Conservation (phyloP, 1,140 invertebrate species). For the Drosophila leontia region DNA sequence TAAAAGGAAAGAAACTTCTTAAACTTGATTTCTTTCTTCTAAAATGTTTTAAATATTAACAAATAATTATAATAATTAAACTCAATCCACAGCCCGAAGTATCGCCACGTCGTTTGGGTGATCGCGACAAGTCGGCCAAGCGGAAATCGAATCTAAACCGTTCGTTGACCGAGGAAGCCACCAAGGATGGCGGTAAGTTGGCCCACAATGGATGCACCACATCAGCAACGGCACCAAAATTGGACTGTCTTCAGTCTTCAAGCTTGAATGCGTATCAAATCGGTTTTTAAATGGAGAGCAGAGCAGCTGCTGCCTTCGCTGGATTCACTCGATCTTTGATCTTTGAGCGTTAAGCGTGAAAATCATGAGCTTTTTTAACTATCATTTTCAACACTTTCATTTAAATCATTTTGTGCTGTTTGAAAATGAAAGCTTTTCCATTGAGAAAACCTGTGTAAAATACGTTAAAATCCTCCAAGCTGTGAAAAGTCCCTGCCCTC, state of each 20-base stretch:
- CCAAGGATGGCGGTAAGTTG: slow-evolving; percentile 84
- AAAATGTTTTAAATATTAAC: background rate
- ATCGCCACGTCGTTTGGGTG: slow-evolving; percentile 72
- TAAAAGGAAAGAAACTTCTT: background rate
- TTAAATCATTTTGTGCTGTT: slow-evolving; percentile 53
- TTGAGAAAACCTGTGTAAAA: slow-evolving; percentile 60
- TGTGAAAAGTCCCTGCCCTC: slow-evolving; percentile 15
- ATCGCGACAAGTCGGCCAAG: slow-evolving; percentile 88
- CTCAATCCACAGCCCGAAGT: slow-evolving; percentile 48
- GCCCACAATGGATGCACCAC: slow-evolving; percentile 25
- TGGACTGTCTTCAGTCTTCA: slow-evolving; percentile 56
- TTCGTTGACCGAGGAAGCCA: slow-evolving; percentile 87
- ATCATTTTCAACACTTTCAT: slow-evolving; percentile 44
- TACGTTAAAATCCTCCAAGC: slow-evolving; percentile 62
- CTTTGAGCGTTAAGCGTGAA: slow-evolving; percentile 15
- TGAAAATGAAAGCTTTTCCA: slow-evolving; percentile 30
- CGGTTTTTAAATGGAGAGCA: slow-evolving; percentile 5
- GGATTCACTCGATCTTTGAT: slow-evolving; percentile 39
- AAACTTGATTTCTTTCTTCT: background rate
- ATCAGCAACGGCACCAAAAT: slow-evolving; percentile 34
- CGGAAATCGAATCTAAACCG: slow-evolving; percentile 89
- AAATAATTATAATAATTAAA: slow-evolving; percentile 10
- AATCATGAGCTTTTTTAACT: slow-evolving; percentile 10
- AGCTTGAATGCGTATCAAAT: slow-evolving; percentile 50
- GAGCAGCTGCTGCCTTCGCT: slow-evolving; percentile 1